phyloP scores from a whole-genome alignment of 1,140 invertebrate genomes.

The Sarcophaga peregrina region DNA sequence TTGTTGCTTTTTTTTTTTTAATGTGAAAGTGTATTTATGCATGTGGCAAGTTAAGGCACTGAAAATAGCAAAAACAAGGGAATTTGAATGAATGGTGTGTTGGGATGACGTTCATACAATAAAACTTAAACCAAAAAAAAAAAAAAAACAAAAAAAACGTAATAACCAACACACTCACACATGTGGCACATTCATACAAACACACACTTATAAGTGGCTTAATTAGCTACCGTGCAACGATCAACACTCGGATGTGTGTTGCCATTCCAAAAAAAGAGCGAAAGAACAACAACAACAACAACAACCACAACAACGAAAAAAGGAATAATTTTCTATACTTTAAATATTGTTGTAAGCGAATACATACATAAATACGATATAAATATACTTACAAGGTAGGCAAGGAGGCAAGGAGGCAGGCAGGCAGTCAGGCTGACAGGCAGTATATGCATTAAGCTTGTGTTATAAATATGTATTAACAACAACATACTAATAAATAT shows the following conservation, averaged over 20 bases:
- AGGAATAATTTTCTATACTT: background rate
- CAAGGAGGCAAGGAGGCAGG: no score
- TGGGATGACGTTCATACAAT: slow-evolving; percentile 7
- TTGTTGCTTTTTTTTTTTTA: background rate
- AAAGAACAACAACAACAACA: background rate
- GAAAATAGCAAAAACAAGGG: background rate
- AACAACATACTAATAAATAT: no score
- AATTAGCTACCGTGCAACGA: slow-evolving; percentile 63
- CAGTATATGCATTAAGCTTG: no score
- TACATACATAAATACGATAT: no score
- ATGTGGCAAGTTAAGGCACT: background rate
- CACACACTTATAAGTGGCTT: slow-evolving; percentile 58
- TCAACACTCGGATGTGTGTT: slow-evolving; percentile 53
- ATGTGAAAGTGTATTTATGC: background rate
- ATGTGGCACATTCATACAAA: slow-evolving; percentile 16
- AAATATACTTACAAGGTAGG: no score
- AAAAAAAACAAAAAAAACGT: slow-evolving; percentile 28
- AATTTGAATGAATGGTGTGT: background rate
- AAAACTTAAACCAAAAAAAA: background rate
- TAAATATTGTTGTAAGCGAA: background rate
- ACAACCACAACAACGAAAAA: background rate
- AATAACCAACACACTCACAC: background rate
- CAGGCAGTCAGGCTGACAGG: no score
- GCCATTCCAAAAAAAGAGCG: slow-evolving; percentile 14
- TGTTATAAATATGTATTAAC: no score